A percentile compares a stretch with the other conserved stretches of the same genome.
Conservation (phyloP, 2,113 vertebrate species). For the Urocynchramus pylzowi region DNA sequence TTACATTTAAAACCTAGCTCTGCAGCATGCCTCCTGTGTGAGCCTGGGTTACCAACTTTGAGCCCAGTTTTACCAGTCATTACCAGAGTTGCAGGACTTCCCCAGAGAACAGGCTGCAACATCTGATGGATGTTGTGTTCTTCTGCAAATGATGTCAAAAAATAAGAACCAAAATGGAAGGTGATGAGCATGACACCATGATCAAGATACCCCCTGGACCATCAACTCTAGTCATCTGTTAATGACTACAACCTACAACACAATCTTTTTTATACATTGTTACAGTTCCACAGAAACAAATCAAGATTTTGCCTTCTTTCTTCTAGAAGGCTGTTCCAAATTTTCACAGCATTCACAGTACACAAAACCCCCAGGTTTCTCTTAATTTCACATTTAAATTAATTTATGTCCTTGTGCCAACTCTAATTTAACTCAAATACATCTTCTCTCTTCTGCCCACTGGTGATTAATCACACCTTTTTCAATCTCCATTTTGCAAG, state of each 20-base stretch:
- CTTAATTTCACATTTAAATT: background rate
- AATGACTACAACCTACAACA: background rate
- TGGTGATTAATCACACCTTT: background rate
- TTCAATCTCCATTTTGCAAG: background rate
- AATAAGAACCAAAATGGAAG: background rate
- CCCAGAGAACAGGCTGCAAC: background rate
- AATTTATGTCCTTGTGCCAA: background rate
- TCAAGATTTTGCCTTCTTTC: background rate
- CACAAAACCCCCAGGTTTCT: background rate
- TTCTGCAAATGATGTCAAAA: background rate
- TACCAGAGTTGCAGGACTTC: background rate
- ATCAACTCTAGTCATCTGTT: background rate
- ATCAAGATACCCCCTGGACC: background rate
- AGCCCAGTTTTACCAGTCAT: background rate
- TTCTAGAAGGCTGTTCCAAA: background rate
- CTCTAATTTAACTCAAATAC: background rate
- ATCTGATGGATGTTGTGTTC: background rate
- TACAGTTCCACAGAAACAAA: background rate
- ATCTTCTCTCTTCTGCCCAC: background rate
- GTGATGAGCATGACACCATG: rapidly evolving
- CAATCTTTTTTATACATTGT: background rate
- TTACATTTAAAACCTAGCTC: background rate
- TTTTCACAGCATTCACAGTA: background rate
- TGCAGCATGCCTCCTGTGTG: background rate
- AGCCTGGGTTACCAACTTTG: background rate